Evolutionary conservation across 1,140 invertebrate species (phyloP).

Genomic region (Trypoxylus dichotomus): DNA sequence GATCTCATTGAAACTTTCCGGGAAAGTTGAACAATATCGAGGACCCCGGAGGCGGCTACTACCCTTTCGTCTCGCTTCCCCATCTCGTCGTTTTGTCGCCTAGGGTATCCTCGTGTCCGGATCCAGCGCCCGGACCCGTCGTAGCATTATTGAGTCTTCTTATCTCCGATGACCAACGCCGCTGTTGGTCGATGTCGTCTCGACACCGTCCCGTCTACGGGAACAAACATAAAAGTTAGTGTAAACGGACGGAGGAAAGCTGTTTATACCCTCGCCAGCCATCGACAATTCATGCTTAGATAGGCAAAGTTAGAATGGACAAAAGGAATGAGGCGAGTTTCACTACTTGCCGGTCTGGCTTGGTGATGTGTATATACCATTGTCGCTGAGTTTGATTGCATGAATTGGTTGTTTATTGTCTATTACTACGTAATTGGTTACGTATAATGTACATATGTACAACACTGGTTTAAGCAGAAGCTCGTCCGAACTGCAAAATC

Average conservation of each 20-base stretch:
- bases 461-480: no score
- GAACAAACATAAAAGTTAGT: conserved; percentile 1
- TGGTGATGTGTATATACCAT: background rate
- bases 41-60: background rate
- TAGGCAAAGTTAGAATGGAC: background rate
- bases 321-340: background rate
- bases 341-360: background rate
- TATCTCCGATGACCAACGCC: background rate
- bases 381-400: background rate
- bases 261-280: background rate
- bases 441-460: background rate
- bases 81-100: background rate
- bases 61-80: background rate
- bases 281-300: background rate
- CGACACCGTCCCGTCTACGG: background rate
- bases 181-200: no score
- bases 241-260: background rate
- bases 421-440: background rate
- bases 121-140: background rate
- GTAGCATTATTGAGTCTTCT: background rate
- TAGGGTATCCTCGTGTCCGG: background rate
- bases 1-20: conserved; percentile 2
- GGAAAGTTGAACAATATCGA: conserved; percentile 2
- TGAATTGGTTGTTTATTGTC: background rate
- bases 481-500: no score